Evolutionary conservation across 2,888 invertebrate genomes (phyloP), one percentile per base, ranked within the genome.

Genomic region (Leucophora obtusa): DNA sequence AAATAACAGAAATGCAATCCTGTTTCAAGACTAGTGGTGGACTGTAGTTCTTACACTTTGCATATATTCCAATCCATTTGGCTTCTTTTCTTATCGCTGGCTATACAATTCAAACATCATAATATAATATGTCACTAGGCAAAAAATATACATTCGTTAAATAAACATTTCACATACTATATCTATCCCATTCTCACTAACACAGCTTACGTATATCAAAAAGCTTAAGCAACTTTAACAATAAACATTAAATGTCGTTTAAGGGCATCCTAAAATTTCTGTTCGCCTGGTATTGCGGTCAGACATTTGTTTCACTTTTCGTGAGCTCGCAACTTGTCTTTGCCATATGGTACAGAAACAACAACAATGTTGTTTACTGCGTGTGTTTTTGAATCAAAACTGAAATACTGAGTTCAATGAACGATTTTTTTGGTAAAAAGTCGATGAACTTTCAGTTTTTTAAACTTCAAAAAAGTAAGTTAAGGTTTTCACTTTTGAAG

Each of bases 261-360:
- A 66, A n/a, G 21, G 3, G 33, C 8, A 18, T 14, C 69, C 60
- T 28, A 17, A 62, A 60, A 50, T 50, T 63, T 58, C 60, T 83
- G 72, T 56, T 69, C 65, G 79, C 87, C 87, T 86, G 83, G 79
- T 85, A 70, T 50, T 66, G 54, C 84, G 83, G 85, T 86, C 86
- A 86, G 86, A 87, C 86, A 86, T 86, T 86, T 87, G 87, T 87
- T 87, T 87, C 87, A 87, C 87, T 87, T 87, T 87, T 87, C 85
- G 85, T 86, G 82, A 84, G 84, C 83, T 77, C 80, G 82, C 75
- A 78, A 81, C 80, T 82, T 77, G 82, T 82, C 51, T 78, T 51
- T 66, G 24, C 69, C 77, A 53, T 66, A 66, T 70, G 77, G 60
- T 69, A 68, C 50, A 73, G 60, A 70, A 62, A 77, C 66, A 77